Evolutionary conservation across 2,888 invertebrate genomes (phyloP).

Genomic region (Orthonevra nobilis): DNA sequence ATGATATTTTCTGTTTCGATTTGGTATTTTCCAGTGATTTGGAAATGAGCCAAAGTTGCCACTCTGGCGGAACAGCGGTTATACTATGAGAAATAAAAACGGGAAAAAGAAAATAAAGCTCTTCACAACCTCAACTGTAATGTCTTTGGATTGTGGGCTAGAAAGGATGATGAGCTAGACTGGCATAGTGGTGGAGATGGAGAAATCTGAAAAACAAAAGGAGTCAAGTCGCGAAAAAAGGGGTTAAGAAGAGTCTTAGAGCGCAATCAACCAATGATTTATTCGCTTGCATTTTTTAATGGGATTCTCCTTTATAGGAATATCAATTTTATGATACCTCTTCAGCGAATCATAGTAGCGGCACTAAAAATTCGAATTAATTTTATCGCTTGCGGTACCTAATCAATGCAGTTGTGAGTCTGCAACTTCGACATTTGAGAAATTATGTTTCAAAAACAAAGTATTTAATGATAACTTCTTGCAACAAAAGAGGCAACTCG

Average conservation of each 20-base stretch:
- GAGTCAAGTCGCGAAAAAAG: slow-evolving; percentile 23
- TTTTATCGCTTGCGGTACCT: slow-evolving; percentile 55
- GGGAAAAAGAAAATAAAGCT: slow-evolving; percentile 7
- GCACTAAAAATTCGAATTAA: slow-evolving; percentile 38
- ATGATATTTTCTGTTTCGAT: slow-evolving; percentile 53
- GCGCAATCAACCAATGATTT: slow-evolving; percentile 63
- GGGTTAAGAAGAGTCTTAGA: slow-evolving; percentile 30
- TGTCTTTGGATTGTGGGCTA: slow-evolving; percentile 52
- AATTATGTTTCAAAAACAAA: too few species aligned
- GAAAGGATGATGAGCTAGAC: slow-evolving; percentile 52
- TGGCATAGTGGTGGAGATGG: slow-evolving; percentile 41
- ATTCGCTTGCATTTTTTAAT: slow-evolving; percentile 59
- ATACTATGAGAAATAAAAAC: slow-evolving; percentile 25
- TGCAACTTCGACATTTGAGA: too few species aligned
- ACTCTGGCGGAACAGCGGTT: slow-evolving; percentile 58
- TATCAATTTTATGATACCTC: slow-evolving; percentile 22
- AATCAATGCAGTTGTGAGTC: slow-evolving; percentile 12
- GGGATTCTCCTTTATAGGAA: slow-evolving; percentile 34
- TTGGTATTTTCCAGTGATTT: slow-evolving; percentile 67
- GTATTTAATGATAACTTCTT: too few species aligned
- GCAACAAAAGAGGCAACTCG: too few species aligned
- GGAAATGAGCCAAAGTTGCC: slow-evolving; percentile 67
- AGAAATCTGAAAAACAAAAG: slow-evolving; percentile 49
- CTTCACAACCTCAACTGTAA: slow-evolving; percentile 54
- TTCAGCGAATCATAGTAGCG: background rate